Evolutionary conservation across 2,113 vertebrate species (phyloP).

Genomic region (Vulpes lagopus): DNA sequence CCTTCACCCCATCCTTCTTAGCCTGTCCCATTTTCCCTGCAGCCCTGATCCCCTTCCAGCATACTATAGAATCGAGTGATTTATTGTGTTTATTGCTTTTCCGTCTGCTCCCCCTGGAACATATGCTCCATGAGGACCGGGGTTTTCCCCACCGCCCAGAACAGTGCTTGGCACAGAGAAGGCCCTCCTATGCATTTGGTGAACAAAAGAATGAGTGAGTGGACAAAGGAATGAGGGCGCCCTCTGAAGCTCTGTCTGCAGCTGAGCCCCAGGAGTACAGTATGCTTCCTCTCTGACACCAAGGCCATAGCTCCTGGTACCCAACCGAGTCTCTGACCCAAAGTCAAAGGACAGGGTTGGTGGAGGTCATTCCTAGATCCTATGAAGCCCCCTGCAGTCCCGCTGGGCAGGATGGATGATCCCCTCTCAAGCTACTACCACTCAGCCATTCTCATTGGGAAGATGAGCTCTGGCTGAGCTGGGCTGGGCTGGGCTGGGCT

Average conservation of each 20-base stretch:
- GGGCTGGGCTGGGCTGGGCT: not conserved
- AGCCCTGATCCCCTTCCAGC: not conserved
- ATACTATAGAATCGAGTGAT: not conserved
- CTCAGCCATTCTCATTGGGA: not conserved
- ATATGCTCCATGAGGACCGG: accelerated
- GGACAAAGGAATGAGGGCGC: not conserved
- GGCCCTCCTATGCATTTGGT: not conserved
- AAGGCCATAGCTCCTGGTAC: not conserved
- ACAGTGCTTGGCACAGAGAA: not conserved
- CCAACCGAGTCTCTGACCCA: not conserved
- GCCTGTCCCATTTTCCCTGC: not conserved
- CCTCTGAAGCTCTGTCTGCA: not conserved
- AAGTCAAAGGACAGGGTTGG: not conserved
- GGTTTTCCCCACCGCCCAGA: not conserved
- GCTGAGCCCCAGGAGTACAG: not conserved
- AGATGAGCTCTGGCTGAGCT: not conserved
- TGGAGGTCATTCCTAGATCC: not conserved
- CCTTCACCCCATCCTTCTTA: not conserved
- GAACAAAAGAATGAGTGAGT: not conserved
- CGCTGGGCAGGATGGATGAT: not conserved
- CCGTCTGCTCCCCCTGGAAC: not conserved
- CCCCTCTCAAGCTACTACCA: not conserved
- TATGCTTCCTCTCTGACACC: not conserved
- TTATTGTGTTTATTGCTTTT: not conserved
- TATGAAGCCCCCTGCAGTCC: not conserved